Evolutionary conservation across 37 sponge, comb jelly and placozoan species (phyloP).

Genomic region (Ianthella basta): DNA sequence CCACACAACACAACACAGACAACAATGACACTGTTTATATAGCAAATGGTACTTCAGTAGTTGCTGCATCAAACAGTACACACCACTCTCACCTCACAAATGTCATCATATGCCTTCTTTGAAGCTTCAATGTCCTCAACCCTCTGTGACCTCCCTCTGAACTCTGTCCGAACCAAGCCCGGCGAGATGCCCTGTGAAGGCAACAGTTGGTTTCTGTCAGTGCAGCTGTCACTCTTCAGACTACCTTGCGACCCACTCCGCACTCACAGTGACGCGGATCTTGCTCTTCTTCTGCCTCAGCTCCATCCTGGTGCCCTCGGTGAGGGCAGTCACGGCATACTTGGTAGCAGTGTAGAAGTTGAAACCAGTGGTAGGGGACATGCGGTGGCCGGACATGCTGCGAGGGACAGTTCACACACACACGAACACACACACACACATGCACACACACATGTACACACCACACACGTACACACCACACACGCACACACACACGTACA

Average conservation of each 20-base stretch:
- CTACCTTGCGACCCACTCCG: neutral
- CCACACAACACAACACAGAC: neutral
- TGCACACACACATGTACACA: no score
- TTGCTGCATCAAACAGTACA: no score
- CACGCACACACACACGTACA: neutral
- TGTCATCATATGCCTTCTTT: slow-evolving; percentile 46
- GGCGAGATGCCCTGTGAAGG: slow-evolving; percentile 67
- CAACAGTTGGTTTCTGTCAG: neutral
- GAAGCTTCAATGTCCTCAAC: slow-evolving; percentile 39
- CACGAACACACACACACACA: no score
- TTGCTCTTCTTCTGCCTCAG: slow-evolving; percentile 71
- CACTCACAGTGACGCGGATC: slow-evolving; percentile 49
- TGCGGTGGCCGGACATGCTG: slow-evolving; percentile 76
- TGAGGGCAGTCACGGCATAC: slow-evolving; percentile 81
- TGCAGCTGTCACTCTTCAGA: neutral
- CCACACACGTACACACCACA: no score
- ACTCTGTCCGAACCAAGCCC: slow-evolving; percentile 76
- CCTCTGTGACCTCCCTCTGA: slow-evolving; percentile 43
- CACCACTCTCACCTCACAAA: slow-evolving; percentile 5
- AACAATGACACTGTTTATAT: no score
- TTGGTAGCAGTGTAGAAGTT: slow-evolving; percentile 79
- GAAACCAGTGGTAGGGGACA: neutral
- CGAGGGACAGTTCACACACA: neutral
- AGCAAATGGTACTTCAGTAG: no score
- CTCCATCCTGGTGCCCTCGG: slow-evolving; percentile 75